Evolutionary conservation across 2,797 vertebrate species (phyloP), one percentile per base, ranked within the genome.

Genomic region (Lepilemur septentrionalis): DNA sequence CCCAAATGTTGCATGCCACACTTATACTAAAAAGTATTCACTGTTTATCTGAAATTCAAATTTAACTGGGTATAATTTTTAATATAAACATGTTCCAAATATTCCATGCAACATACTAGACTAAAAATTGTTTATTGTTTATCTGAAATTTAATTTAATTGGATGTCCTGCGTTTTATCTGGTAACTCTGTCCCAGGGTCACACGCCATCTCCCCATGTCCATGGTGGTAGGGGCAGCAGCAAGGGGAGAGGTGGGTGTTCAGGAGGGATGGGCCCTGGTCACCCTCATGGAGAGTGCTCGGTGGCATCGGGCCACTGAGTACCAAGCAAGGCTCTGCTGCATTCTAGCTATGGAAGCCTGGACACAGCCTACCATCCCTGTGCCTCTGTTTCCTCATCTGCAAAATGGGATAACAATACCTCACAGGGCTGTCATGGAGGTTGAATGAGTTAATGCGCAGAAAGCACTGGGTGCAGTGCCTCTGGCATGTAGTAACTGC

Each of bases 21-120:
- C n/a, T 46, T 92, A 79, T 14, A 63, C 57, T 96, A 83, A 95
- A 96, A 81, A 38, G 25, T 73, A 84, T 69, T 88, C 7, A 23
- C 59, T 43, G 50, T 88, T 38, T 81, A 65, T 59, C 25, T 82
- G 50, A 89, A 83, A 86, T 86, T 78, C 67, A 79, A 38, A 76
- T 69, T 90, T 57, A 78, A 57, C 20, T 78, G n/a, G 35, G 14
- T 76, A 6, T 72, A 22, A 30, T 15, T 88, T 89, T 87, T 48
- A 85, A 23, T 63, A 17, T 48, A 43, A 22, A 1, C 20, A 11
- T 81, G 14, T 57, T 61, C 28, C 81, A 57, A 86, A 72, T 32
- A 72, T 20, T 78, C 13, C 10, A 55, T 22, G 18, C 13, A 59
- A 48, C 6, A 4, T 52, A 48, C 14, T 55, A 28, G 30, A 52